Evolutionary conservation across 2,113 vertebrate species (phyloP).

Genomic region (Rissa tridactyla): DNA sequence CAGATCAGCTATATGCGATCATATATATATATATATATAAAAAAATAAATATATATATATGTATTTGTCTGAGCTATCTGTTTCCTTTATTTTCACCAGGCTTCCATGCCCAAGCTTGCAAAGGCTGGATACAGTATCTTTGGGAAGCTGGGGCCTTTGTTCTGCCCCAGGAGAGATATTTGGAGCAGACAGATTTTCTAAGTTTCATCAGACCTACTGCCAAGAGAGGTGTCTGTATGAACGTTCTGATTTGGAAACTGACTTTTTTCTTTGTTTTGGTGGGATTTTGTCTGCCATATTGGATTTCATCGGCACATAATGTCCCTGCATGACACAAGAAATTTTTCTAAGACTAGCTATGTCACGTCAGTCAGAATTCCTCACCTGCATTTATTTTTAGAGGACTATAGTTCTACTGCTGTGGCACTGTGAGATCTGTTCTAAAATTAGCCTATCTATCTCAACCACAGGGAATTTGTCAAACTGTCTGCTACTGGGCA

Average conservation of each 20-base stretch:
- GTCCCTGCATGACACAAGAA: not conserved
- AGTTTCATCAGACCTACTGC: not conserved
- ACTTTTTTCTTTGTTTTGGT: not conserved
- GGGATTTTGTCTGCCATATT: not conserved
- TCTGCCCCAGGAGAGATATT: not conserved
- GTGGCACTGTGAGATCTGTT: not conserved
- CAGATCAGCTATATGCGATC: not conserved
- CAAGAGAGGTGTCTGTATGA: not conserved
- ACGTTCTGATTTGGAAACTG: not conserved
- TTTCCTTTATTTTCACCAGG: not conserved
- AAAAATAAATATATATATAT: too few relatives aligned
- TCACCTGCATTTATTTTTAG: not conserved
- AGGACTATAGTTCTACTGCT: not conserved
- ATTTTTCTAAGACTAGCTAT: not conserved
- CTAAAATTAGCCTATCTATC: not conserved
- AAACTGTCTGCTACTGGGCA: not conserved
- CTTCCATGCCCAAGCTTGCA: not conserved
- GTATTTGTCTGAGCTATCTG: not conserved
- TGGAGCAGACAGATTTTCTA: not conserved
- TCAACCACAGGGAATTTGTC: not conserved
- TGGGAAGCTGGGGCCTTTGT: not conserved
- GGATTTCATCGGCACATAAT: not conserved
- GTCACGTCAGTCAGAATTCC: not conserved
- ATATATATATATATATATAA: not conserved
- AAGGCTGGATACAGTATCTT: not conserved